Base-by-base conservation (phyloP, 2,888 invertebrate species). In the Lithophane socia region DNA sequence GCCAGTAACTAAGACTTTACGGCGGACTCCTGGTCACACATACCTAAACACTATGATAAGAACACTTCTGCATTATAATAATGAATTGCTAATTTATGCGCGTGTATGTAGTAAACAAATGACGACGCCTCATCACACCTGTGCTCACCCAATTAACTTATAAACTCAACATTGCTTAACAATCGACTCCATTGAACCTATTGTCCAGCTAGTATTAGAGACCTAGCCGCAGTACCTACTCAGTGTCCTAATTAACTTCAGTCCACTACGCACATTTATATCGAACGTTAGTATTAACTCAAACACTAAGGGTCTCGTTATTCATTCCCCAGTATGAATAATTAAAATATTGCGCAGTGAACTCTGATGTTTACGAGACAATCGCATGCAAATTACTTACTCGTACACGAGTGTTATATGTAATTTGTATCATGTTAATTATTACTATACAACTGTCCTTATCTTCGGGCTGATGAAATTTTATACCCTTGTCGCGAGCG, bases 71-170 rank as follows among this genome's bases (percentile, higher is more conserved):
- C 90, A 92, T 92, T 91, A 92, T 86, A 90, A 91, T 92, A 91
- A 92, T 90, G 90, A 88, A 92, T 91, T 88, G 90, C 89, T 92
- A 93, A 93, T 93, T 92, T 93, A 94, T 94, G 87, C 91, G 77
- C 82, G 88, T 89, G 89, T 87, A 88, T 87, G 87, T 86, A 80
- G 91, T 90, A 90, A 90, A 92, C 90, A 90, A 89, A 74, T 86
- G 89, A 89, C 86, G 87, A 77, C 69, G 75, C 67, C 68, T 69
- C 47, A 70, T 81, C 84, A 89, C 90, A 92, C 90, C 91, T 91
- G 89, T 82, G 84, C 68, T 73, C 65, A 65, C 69, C 65, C 78
- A 75, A 82, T 83, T 81, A 63, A 83, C 69, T 73, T 82, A 80
- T 76, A 74, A 73, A 79, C 60, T 54, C 68, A 58, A 63, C 56